Base-by-base conservation (phyloP, 2,888 invertebrate genomes). In the Eupithecia inturbata region DNA sequence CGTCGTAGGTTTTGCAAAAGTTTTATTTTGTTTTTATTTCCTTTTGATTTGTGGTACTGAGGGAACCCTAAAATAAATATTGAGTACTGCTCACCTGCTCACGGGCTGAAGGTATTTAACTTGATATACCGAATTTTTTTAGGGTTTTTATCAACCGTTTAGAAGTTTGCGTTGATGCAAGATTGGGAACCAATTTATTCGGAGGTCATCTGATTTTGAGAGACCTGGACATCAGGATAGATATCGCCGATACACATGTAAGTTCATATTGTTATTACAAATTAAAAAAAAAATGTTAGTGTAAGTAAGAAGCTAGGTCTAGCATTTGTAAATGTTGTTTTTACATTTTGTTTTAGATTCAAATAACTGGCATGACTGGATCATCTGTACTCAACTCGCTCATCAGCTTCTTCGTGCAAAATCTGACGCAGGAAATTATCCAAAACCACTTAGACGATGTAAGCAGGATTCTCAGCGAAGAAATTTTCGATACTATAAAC, bases 131-230 rank as follows among this genome's bases (percentile, higher is more conserved):
- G n/a, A 28, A 31, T 4, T 12, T 22, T 80, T 81, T 0, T 70
- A 91, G 91, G 74, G 66, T 91, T 4, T 89, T 90, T 79, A 70
- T 89, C 57, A 88, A 90, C 79, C 89, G 90, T 6, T 73, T 91
- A 5, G 88, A 88, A 31, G 49, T 87, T 3, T 83, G 83, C 16
- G 79, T 87, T 31, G 85, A 88, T 71, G 70, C 83, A 53, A 84
- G 89, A 45, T 60, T 91, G 66, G 91, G 91, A 62, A 85, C 88
- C 28, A 88, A 82, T 70, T 28, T 89, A 0, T 14, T 85, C 0
- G 84, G 79, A 19, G 89, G 90, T 22, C 83, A 86, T 57, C 78
- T 91, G n/a, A 33, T 84, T 26, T 82, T 91, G 31, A 82, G 91
- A 45, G 84, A 87, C 57, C 79, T 91, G 49, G 79, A 87, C 66